Conservation (phyloP, 2,888 invertebrate genomes). For the Oscheius sp. region DNA sequence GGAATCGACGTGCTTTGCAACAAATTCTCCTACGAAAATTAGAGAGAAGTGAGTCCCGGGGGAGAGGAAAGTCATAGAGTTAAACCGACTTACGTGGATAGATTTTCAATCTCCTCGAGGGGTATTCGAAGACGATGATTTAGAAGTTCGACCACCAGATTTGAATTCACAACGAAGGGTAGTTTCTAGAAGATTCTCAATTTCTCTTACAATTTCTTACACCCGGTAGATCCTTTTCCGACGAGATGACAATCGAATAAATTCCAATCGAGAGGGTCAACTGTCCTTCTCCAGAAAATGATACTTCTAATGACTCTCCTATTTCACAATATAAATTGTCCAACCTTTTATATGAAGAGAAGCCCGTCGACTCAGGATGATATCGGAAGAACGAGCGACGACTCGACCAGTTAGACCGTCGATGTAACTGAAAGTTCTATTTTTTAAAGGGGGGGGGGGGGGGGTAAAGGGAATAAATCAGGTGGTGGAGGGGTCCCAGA, state of each 20-base stretch:
- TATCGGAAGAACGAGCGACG: conserved; percentile 20
- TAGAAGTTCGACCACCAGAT: conserved; percentile 14
- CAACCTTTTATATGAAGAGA: conserved; percentile 1
- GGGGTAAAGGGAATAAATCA: conserved; percentile 22
- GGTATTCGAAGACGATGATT: conserved; percentile 14
- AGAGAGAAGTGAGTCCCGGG: background rate
- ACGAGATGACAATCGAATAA: background rate
- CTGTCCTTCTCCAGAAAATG: background rate
- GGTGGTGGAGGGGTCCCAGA: conserved; percentile 3
- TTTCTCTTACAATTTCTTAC: background rate
- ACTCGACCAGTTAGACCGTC: conserved; percentile 25
- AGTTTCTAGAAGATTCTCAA: background rate
- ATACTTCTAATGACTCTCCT: conserved; percentile 6
- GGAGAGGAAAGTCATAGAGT: background rate
- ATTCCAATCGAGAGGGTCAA: conserved; percentile 10
- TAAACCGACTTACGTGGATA: conserved; percentile 14
- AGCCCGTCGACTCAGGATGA: background rate
- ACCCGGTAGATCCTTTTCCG: background rate
- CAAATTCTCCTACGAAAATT: background rate
- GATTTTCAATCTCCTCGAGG: conserved; percentile 15
- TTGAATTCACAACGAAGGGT: conserved; percentile 6
- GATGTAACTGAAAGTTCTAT: conserved; percentile 25
- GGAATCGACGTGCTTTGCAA: background rate
- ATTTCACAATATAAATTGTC: no score
- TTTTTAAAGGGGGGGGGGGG: background rate